Conservation (phyloP, 2,113 vertebrate genomes). For the Gadus macrocephalus region DNA sequence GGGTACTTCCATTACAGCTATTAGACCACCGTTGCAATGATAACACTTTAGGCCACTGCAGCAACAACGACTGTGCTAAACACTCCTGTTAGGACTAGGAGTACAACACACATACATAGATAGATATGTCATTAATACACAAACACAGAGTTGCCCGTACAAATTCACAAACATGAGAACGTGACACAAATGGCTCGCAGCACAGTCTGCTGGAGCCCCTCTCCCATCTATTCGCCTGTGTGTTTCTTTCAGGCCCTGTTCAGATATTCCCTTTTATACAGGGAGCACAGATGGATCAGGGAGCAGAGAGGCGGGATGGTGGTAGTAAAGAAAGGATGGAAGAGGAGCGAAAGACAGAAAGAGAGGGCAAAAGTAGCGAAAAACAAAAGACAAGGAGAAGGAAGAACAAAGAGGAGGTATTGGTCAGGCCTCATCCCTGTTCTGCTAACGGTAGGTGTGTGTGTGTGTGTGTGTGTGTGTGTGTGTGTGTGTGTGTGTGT, state of each 20-base stretch:
- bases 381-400: background rate
- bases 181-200: conserved; percentile 52
- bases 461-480: no score
- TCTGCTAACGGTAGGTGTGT: no score
- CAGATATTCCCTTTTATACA: conserved; percentile 71
- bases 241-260: conserved; percentile 65
- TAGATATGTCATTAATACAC: conserved; percentile 23
- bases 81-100: no score
- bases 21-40: no score
- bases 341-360: background rate
- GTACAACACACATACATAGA: conserved; percentile 21
- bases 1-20: no score
- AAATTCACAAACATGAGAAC: conserved; percentile 13
- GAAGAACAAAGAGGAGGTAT: background rate
- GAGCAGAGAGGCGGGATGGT: conserved; percentile 4
- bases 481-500: no score
- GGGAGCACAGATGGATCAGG: conserved; percentile 60
- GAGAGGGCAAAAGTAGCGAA: background rate
- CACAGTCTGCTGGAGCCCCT: conserved; percentile 61
- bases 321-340: background rate
- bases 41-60: no score
- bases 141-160: conserved; percentile 15
- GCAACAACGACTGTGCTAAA: no score
- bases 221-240: conserved; percentile 51
- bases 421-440: background rate